Evolutionary conservation across 2,888 invertebrate species (phyloP).

Genomic region (Hyposoter dolosus): DNA sequence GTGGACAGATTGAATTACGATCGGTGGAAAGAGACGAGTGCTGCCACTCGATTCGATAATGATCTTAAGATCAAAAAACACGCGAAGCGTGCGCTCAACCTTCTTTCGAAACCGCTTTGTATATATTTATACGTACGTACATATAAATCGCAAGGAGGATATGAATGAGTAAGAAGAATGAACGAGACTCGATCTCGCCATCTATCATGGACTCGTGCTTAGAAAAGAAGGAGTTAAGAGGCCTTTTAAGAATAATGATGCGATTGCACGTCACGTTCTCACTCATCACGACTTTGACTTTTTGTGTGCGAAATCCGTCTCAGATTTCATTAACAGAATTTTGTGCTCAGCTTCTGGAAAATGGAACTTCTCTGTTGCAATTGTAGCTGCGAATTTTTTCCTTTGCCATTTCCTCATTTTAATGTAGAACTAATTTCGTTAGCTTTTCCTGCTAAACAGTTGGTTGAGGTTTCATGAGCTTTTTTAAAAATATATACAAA

Average conservation of each 20-base stretch:
- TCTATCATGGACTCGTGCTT: slow-evolving; percentile 31
- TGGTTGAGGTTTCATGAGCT: too few relatives aligned
- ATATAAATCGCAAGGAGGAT: slow-evolving; percentile 7
- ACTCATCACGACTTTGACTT: not conserved
- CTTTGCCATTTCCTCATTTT: too few relatives aligned
- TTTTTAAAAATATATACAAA: too few relatives aligned
- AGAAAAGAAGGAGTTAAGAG: slow-evolving; percentile 12
- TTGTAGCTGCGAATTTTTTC: not conserved
- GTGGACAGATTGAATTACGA: slow-evolving; percentile 66
- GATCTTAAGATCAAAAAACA: slow-evolving; percentile 63
- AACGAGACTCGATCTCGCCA: slow-evolving; percentile 26
- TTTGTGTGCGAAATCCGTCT: not conserved
- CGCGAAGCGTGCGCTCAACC: slow-evolving; percentile 57
- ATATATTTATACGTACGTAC: not conserved
- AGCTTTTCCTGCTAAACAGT: too few relatives aligned
- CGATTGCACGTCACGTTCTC: not conserved
- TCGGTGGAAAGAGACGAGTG: slow-evolving; percentile 42
- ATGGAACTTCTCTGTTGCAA: not conserved
- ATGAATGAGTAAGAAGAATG: slow-evolving; percentile 27
- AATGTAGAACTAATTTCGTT: too few relatives aligned
- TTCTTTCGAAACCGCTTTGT: slow-evolving; percentile 11
- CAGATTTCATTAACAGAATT: not conserved
- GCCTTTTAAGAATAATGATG: slow-evolving; percentile 3
- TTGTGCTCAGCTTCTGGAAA: not conserved
- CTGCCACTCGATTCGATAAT: slow-evolving; percentile 66